phyloP scores from a whole-genome alignment of 1,140 invertebrate genomes.

The Triops cancriformis region DNA sequence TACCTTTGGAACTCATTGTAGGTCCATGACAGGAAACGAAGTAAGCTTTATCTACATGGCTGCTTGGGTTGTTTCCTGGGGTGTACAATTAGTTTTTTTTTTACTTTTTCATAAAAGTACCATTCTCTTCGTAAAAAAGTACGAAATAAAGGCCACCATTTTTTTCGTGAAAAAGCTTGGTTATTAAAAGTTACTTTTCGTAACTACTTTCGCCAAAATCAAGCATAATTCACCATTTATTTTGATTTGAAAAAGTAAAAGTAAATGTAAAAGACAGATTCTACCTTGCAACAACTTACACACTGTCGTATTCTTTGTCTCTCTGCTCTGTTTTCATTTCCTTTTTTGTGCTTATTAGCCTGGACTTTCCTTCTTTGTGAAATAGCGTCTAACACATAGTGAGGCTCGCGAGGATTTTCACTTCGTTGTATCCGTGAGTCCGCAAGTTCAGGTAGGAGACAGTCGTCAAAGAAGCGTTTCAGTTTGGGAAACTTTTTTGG shows the following conservation, averaged over 20 bases:
- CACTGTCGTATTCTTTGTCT: no score
- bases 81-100: background rate
- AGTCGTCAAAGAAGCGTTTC: slow-evolving; percentile 22
- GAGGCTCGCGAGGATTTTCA: background rate
- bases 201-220: background rate
- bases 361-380: background rate
- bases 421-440: slow-evolving; percentile 31
- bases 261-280: no score
- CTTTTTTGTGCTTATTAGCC: background rate
- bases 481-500: slow-evolving; percentile 28
- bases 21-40: background rate
- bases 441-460: slow-evolving; percentile 31
- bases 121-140: background rate
- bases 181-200: background rate
- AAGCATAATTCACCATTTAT: background rate
- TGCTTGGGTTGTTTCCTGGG: background rate
- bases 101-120: background rate
- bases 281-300: no score
- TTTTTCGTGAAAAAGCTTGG: background rate
- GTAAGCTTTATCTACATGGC: background rate
- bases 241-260: background rate
- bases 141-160: background rate
- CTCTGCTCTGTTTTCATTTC: no score
- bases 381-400: background rate
- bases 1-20: background rate